A percentile compares a stretch with the other conserved stretches of the same genome.
phyloP scores from a whole-genome alignment of 2,888 invertebrate genomes.

The Oligia latruncula region DNA sequence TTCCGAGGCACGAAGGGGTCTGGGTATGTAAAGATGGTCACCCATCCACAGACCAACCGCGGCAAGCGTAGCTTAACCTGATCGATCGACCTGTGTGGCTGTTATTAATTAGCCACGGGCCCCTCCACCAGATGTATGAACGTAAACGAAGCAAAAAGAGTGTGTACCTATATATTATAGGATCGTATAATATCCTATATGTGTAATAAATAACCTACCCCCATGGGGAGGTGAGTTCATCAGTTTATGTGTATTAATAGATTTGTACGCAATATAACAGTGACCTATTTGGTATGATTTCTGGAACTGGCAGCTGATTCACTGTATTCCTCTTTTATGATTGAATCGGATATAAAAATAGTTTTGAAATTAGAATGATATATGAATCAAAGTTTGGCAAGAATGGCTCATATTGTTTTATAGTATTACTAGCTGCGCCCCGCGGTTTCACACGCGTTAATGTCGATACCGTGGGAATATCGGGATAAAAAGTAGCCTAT shows the following conservation, averaged over 20 bases:
- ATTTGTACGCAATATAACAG: conserved; percentile 11
- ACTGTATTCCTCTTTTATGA: conserved; percentile 29
- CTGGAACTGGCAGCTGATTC: conserved; percentile 43
- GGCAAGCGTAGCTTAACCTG: no score
- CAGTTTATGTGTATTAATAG: conserved; percentile 33
- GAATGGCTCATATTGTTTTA: conserved; percentile 21
- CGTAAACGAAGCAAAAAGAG: neutral
- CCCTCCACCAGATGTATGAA: neutral
- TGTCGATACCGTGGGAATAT: no score
- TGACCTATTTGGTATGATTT: conserved; percentile 31
- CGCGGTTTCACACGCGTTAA: no score
- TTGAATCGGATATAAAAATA: conserved; percentile 32
- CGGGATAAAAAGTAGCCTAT: no score
- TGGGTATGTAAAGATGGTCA: no score
- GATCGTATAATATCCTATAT: no score
- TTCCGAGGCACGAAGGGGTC: no score
- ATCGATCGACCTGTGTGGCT: no score
- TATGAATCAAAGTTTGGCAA: conserved; percentile 34
- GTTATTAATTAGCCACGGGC: no score
- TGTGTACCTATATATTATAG: neutral
- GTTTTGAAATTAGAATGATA: conserved; percentile 3
- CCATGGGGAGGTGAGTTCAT: neutral
- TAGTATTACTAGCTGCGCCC: neutral
- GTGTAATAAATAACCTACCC: neutral
- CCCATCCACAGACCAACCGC: no score